These are phyloP conservation scores for Hipposideros armiger DNA, from an alignment of 2,113 vertebrate genomes.

Conservation along the genomic window DNA sequence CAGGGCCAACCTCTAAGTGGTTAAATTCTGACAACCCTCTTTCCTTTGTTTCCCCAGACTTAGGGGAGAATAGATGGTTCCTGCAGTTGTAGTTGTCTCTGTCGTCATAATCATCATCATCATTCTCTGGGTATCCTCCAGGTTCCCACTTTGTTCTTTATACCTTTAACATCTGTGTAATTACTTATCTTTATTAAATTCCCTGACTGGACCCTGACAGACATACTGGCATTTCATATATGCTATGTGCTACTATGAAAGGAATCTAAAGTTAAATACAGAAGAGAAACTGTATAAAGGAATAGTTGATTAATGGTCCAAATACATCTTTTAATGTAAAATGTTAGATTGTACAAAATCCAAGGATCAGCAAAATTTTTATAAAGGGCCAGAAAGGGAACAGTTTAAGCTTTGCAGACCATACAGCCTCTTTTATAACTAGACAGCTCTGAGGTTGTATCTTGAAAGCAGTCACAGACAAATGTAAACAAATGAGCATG, in stretches of 20 bases:
- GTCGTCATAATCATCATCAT: background rate
- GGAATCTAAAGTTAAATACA: background rate
- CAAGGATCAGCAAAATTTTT: background rate
- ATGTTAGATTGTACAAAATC: background rate
- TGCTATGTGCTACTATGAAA: background rate
- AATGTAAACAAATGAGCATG: background rate
- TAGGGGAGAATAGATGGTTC: background rate
- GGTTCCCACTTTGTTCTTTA: background rate
- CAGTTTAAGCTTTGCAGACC: background rate
- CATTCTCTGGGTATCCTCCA: background rate
- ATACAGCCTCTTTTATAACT: background rate
- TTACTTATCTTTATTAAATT: constrained; percentile 3
- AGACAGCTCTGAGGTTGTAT: background rate
- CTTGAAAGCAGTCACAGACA: background rate
- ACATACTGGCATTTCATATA: background rate
- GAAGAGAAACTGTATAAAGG: background rate
- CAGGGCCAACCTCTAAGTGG: background rate
- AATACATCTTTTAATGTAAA: background rate
- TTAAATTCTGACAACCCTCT: background rate
- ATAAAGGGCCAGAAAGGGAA: background rate
- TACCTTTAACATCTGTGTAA: background rate
- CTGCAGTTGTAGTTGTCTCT: background rate
- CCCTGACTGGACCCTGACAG: background rate
- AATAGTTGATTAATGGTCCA: background rate
- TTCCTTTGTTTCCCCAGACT: background rate